Base-by-base conservation (phyloP, 2,797 vertebrate genomes). In the Potorous gilbertii region DNA sequence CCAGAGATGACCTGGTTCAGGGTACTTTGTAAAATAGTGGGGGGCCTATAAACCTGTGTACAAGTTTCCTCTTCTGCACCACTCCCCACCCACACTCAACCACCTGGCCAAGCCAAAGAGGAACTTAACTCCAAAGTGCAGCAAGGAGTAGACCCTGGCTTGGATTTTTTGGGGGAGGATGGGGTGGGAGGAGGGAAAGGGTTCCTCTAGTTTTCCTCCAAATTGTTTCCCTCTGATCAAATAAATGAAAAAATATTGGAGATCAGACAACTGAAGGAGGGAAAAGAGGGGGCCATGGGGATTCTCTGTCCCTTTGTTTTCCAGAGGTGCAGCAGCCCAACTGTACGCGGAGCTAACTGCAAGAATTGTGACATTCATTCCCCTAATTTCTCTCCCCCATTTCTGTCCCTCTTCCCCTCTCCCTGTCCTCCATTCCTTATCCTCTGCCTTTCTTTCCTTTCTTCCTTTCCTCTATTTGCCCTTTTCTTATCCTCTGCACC, bases 101-200 rank as follows among this genome's bases (percentile, higher is more conserved):
- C n/a, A 74, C 62, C n/a, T 3, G 46, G 74, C n/a, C 40, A 55
- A 34, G 52, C 55, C 90, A 93, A 94, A 92, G 92, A 91, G 89
- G 40, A 62, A 14, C 50, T 50, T 50, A 40, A n/a, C 29, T 92
- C 56, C 74, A 46, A 56, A 6, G 93, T 92, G 34, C 46, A 59
- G 56, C 31, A 74, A 57, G 89, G 59, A 56, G 91, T 54, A 93
- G 28, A 55, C 31, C 6, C n/a, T 29, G 40, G 34, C 54, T 62
- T 92, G 62, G 92, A 90, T 93, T 92, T 56, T 91, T 40, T 40
- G 8, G 14, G 55, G 28, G 29, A 5, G n/a, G 34, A 0, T 40
- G 14, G 55, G 28, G 29, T 5, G n/a, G 34, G 0, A 16, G 34
- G 34, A 18, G 8, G 40, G n/a, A 40, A 56, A 52, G 54, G n/a